Evolutionary conservation across 2,797 vertebrate species (phyloP).

Genomic region (Galaxias olidus): DNA sequence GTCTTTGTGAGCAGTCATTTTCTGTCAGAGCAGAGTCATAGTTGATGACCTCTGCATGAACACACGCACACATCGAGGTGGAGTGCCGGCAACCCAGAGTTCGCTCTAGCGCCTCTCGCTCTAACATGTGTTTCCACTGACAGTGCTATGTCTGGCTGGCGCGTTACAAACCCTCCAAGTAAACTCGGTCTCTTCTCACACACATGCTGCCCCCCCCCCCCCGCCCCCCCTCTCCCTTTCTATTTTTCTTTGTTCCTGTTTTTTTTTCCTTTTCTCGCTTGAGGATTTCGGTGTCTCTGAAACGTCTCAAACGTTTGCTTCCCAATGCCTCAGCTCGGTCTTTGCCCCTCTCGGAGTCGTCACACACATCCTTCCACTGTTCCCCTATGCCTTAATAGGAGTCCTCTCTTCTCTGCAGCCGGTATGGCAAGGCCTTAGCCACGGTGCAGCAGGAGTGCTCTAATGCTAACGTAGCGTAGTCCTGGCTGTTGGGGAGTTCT

Average conservation of each 20-base stretch:
- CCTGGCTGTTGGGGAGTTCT: conserved; percentile 29
- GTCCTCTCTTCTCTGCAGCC: conserved; percentile 39
- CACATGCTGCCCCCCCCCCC: not conserved
- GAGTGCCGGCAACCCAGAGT: not conserved
- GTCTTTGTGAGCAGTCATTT: conserved; percentile 38
- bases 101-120: conserved; percentile 53
- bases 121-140: conserved; percentile 70
- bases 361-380: not conserved
- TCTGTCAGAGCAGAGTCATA: conserved; percentile 40
- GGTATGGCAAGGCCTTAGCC: conserved; percentile 34
- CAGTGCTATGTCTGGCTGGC: conserved; percentile 43
- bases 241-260: conserved; percentile 9
- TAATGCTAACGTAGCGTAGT: conserved; percentile 60
- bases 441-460: conserved; percentile 46
- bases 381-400: conserved; percentile 11
- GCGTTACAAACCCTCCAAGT: conserved; percentile 44
- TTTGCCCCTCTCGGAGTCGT: not conserved
- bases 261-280: conserved; percentile 21
- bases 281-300: conserved; percentile 11
- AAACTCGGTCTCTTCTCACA: conserved; percentile 27
- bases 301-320: conserved; percentile 35
- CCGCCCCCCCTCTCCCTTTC: not conserved
- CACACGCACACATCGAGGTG: not conserved
- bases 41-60: conserved; percentile 17
- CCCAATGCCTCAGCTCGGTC: not conserved